Percentiles rank a stretch among this genome's conserved stretches.
Evolutionary conservation across 2,113 vertebrate species (phyloP).

Genomic region (Leiothrix lutea): DNA sequence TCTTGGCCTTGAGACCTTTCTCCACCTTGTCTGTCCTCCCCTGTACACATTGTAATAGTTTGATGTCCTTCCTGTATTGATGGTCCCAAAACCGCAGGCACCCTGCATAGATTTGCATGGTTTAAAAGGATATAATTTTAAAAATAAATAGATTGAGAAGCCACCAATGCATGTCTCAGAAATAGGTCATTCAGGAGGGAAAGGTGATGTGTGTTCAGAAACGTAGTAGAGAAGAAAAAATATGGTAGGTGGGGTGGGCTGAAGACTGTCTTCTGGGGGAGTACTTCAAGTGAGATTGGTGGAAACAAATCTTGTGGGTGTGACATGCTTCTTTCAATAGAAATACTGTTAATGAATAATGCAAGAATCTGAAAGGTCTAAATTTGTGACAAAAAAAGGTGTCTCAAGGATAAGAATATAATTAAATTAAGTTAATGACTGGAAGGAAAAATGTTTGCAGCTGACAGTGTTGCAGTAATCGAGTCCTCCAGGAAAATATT

Average conservation of each 20-base stretch:
- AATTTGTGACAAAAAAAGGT: not conserved
- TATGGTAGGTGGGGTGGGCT: not conserved
- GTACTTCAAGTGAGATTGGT: not conserved
- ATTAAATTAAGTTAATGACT: not conserved
- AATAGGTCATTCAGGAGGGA: not conserved
- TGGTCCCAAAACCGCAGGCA: not conserved
- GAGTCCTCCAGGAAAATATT: not conserved
- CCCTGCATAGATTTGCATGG: not conserved
- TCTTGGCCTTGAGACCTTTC: not conserved
- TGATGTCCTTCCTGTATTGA: not conserved
- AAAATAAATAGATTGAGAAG: not conserved
- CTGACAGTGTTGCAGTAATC: not conserved
- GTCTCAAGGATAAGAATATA: not conserved
- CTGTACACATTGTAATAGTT: not conserved
- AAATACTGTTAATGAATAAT: not conserved
- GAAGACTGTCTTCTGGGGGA: not conserved
- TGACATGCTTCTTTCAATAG: not conserved
- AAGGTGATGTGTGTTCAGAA: not conserved
- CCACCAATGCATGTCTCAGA: not conserved
- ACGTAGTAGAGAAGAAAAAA: not conserved
- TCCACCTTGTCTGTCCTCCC: not conserved
- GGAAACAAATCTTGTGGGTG: not conserved
- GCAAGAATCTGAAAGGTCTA: not conserved
- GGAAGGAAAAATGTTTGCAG: not conserved
- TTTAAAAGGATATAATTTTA: not conserved